Conservation (phyloP, 2,888 invertebrate genomes). For the Cryptocheilus praepositus region DNA sequence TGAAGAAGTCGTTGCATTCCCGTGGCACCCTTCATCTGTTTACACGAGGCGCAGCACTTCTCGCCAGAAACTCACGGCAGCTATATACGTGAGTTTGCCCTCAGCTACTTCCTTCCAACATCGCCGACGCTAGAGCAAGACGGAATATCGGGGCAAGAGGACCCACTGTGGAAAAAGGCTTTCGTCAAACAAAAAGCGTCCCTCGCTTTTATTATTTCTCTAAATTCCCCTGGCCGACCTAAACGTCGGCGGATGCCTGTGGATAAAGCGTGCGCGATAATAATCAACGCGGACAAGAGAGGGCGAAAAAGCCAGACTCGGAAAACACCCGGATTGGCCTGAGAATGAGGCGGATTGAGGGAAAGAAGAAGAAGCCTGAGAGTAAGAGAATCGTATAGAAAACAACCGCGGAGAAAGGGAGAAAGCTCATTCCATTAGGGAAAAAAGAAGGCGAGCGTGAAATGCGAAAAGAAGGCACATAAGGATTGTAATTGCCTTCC, state of each 20-base stretch:
- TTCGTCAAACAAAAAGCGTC: constrained; percentile 8
- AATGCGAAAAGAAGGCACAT: too few species aligned
- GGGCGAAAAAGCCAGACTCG: not conserved
- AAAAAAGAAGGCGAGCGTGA: too few species aligned
- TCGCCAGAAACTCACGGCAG: constrained; percentile 53
- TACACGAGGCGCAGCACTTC: constrained; percentile 55
- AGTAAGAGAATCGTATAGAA: too few species aligned
- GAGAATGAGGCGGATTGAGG: too few species aligned
- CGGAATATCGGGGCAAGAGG: constrained; percentile 7
- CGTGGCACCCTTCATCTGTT: constrained; percentile 46
- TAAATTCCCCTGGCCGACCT: not conserved
- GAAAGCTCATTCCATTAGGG: too few species aligned
- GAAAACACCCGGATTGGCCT: not conserved
- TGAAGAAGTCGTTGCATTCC: constrained; percentile 50
- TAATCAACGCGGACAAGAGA: too few species aligned
- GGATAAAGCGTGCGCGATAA: constrained; percentile 2
- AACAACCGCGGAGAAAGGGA: too few species aligned
- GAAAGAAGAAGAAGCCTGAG: too few species aligned
- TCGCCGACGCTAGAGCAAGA: not conserved
- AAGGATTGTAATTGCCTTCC: too few species aligned
- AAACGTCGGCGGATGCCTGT: not conserved
- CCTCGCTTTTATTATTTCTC: constrained; percentile 9
- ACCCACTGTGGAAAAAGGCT: constrained; percentile 8
- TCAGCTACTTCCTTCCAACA: not conserved
- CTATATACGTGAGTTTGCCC: constrained; percentile 34